Evolutionary conservation across 2,888 invertebrate species (phyloP).

Genomic region (Ophioninae sp.): DNA sequence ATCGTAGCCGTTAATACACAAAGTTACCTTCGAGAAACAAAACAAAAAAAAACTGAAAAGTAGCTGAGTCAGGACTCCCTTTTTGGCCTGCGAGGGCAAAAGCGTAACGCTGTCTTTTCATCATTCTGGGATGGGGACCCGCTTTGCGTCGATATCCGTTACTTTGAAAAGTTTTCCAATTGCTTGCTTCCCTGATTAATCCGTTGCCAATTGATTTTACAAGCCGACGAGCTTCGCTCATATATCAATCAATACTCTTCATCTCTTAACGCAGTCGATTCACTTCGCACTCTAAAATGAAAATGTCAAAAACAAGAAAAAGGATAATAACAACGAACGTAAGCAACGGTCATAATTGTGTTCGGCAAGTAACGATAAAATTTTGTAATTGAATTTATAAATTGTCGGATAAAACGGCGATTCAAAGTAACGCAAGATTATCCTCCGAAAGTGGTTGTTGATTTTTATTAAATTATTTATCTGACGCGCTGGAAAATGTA

Average conservation of each 20-base stretch:
- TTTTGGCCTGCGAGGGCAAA: neutral
- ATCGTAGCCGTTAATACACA: constrained; percentile 53
- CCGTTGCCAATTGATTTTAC: neutral
- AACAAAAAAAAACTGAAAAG: neutral
- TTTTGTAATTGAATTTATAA: neutral
- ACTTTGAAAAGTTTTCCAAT: neutral
- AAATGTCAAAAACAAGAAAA: too few relatives aligned
- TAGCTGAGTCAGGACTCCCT: neutral
- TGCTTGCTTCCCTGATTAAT: neutral
- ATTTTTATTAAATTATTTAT: neutral
- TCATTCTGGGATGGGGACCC: neutral
- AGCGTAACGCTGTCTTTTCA: constrained; percentile 8
- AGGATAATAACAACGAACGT: too few relatives aligned
- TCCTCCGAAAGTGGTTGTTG: neutral
- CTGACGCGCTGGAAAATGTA: neutral
- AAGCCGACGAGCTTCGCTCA: neutral
- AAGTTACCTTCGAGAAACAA: constrained; percentile 58
- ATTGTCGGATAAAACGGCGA: neutral
- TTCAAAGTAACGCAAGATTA: constrained; percentile 8
- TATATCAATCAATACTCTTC: neutral
- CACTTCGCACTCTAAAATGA: too few relatives aligned
- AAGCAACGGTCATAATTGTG: too few relatives aligned
- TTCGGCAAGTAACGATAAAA: too few relatives aligned
- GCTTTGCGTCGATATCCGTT: neutral
- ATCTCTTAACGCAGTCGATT: too few relatives aligned